Conservation (phyloP, 2,113 vertebrate genomes). For the Vulpes ferrilata region DNA sequence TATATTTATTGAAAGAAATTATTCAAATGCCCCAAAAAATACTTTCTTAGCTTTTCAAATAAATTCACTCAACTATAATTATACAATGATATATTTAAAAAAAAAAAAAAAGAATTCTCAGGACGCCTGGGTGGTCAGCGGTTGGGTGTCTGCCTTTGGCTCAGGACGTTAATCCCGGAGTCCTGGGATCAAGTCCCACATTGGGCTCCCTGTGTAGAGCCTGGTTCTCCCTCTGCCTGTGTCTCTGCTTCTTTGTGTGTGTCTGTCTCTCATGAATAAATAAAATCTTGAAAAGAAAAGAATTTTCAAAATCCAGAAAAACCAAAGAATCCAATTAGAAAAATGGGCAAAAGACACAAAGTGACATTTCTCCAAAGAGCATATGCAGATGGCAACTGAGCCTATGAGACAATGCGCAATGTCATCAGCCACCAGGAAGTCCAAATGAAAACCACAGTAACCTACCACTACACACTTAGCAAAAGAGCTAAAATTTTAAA, state of each 20-base stretch:
- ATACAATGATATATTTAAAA: background rate
- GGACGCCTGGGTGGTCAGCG: too few relatives aligned
- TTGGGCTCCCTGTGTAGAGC: too few relatives aligned
- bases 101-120: background rate
- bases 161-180: too few relatives aligned
- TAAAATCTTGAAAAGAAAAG: background rate
- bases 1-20: background rate
- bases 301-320: slow-evolving; percentile 21
- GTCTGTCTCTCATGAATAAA: too few relatives aligned
- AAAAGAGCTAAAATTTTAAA: background rate
- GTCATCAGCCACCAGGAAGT: background rate
- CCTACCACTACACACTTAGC: background rate
- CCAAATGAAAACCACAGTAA: background rate
- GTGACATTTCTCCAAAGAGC: background rate
- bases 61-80: background rate
- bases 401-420: background rate
- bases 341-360: background rate
- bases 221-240: too few relatives aligned
- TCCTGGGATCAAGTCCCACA: too few relatives aligned
- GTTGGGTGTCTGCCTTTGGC: too few relatives aligned
- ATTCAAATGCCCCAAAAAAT: background rate
- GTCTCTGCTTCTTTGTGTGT: too few relatives aligned
- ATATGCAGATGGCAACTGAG: background rate
- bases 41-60: background rate
- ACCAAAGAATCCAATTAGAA: background rate